A percentile compares a stretch with the other conserved stretches of the same genome.
Conservation (phyloP, 2,888 invertebrate genomes). For the Leptinotarsa tumamoca region DNA sequence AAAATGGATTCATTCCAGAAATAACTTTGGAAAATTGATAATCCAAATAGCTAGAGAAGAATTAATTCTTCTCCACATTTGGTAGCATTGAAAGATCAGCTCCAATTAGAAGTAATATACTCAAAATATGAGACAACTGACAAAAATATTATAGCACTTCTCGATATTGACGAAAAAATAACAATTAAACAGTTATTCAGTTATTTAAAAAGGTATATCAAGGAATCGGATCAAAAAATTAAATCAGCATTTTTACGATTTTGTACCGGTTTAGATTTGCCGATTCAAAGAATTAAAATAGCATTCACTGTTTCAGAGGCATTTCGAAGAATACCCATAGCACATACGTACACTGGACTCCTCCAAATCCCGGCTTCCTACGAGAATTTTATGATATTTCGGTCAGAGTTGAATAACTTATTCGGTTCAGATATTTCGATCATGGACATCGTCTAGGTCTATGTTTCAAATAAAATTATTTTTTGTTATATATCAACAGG, state of each 20-base stretch:
- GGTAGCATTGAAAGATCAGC: conserved; percentile 19
- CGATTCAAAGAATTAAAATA: conserved; percentile 12
- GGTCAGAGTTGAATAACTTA: conserved; percentile 18
- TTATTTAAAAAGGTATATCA: conserved; percentile 27
- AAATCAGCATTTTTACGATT: conserved; percentile 24
- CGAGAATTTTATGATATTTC: conserved; percentile 23
- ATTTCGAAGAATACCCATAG: conserved; percentile 18
- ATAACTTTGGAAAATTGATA: conserved; percentile 31
- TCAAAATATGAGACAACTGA: conserved; percentile 24
- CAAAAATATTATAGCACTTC: conserved; percentile 29
- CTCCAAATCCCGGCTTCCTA: conserved; percentile 22
- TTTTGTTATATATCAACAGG: conserved; percentile 1
- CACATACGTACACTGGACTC: conserved; percentile 24
- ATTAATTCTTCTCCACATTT: conserved; percentile 25
- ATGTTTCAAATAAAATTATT: conserved; percentile 1
- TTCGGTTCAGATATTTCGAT: conserved; percentile 26
- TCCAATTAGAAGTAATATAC: conserved; percentile 13
- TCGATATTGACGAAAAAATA: conserved; percentile 26
- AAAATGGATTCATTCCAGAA: conserved; percentile 30
- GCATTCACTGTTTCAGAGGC: conserved; percentile 9
- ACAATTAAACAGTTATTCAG: neutral
- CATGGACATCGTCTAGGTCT: conserved; percentile 26
- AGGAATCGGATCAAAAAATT: conserved; percentile 27
- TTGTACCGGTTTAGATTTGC: conserved; percentile 26
- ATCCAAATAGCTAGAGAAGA: conserved; percentile 36